Base-by-base conservation (phyloP, 1,140 invertebrate species). In the Daktulosphaira vitifoliae region DNA sequence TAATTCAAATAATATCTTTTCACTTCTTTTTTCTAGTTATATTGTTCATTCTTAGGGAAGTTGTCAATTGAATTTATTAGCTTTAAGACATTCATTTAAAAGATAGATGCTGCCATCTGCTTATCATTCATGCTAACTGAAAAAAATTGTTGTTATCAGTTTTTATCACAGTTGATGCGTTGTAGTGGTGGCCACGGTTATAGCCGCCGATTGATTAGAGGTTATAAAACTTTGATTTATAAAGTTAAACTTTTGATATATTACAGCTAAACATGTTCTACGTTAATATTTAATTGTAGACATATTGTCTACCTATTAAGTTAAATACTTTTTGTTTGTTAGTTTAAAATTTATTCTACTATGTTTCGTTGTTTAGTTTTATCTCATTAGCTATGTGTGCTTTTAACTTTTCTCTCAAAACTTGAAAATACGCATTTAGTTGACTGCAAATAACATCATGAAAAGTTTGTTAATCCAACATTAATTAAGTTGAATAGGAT, bases 141-240 rank as follows among this genome's bases (percentile, higher is more conserved):
- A n/a, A n/a, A n/a, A n/a, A n/a, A n/a, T n/a, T n/a, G n/a, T n/a
- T n/a, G n/a, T n/a, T n/a, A n/a, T n/a, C n/a, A n/a, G n/a, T n/a
- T n/a, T n/a, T 33, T 62, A 62, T 62, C 56, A 62, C 42, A 18
- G 26, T 48, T 62, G 56, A 22, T 62, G 56, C 56, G 56, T 62
- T 48, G 56, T 62, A 62, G 56, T 25, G 23, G 42, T 16, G 11
- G 39, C 39, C 39, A 15, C 39, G 13, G 25, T 39, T 39, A 15
- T 16, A 11, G 56, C 56, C 42, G 29, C 56, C 22, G 42, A 62
- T 62, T 62, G 42, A 62, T 62, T 46, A 62, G 42, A 62, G 56
- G 56, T 62, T 62, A 62, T 62, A 39, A 22, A 48, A 23, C 42
- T 59, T 44, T 42, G 5, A 42, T 42, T 42, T 15, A 3, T 42